Conservation (phyloP, 2,888 invertebrate species). For the Tetrapedia diversipes region DNA sequence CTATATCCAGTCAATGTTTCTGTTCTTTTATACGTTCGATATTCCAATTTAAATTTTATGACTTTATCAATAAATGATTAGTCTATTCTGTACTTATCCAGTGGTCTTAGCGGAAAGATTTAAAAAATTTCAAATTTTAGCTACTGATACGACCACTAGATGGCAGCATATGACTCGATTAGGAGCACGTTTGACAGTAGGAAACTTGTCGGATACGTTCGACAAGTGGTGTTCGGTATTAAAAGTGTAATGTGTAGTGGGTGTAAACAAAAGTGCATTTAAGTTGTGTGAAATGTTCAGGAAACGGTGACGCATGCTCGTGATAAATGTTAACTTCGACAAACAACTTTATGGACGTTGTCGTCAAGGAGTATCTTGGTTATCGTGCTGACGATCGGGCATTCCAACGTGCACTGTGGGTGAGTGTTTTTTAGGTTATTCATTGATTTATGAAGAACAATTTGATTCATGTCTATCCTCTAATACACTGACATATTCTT, state of each 20-base stretch:
- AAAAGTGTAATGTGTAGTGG: constrained; percentile 29
- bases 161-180: constrained; percentile 9
- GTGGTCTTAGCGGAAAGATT: too few species aligned
- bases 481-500: not conserved
- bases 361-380: constrained; percentile 18
- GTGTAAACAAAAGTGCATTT: constrained; percentile 42
- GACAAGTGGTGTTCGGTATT: constrained; percentile 28
- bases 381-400: constrained; percentile 19
- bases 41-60: too few species aligned
- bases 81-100: too few species aligned
- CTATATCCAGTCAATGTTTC: too few species aligned
- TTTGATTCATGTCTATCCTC: not conserved
- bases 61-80: too few species aligned
- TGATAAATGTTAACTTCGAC: constrained; percentile 27
- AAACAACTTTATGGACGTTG: constrained; percentile 18
- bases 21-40: too few species aligned
- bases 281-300: constrained; percentile 24
- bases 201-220: constrained; percentile 6
- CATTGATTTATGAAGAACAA: not conserved
- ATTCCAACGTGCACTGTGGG: constrained; percentile 34
- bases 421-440: constrained; percentile 53
- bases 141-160: not conserved
- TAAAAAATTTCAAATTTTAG: not conserved
- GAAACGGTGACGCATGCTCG: constrained; percentile 34
- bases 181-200: not conserved